Conservation (phyloP, 1,140 invertebrate species). For the Bombus polaris region DNA sequence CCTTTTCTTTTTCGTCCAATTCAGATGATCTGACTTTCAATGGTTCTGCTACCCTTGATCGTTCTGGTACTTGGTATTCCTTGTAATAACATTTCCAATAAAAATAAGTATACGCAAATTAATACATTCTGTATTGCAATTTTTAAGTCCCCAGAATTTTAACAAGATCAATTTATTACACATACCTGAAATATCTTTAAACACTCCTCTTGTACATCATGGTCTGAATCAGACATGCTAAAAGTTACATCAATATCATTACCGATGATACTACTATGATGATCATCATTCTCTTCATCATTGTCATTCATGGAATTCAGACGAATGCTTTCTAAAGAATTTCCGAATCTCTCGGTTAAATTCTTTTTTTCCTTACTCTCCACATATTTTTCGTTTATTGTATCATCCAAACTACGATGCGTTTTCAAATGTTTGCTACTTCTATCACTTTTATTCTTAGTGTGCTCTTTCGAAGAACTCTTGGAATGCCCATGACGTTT, state of each 20-base stretch:
- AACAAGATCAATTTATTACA: not conserved
- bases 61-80: conserved; percentile 79
- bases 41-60: conserved; percentile 67
- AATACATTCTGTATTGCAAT: not conserved
- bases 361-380: conserved; percentile 62
- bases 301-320: conserved; percentile 6
- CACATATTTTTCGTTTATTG: conserved; percentile 59
- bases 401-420: conserved; percentile 62
- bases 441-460: conserved; percentile 66
- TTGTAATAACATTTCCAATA: conserved; percentile 53
- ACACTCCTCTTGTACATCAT: conserved; percentile 88
- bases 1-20: conserved; percentile 53
- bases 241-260: conserved; percentile 49
- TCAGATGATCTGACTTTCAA: conserved; percentile 42
- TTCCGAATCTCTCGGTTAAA: conserved; percentile 57
- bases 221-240: conserved; percentile 81
- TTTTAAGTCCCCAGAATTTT: not conserved
- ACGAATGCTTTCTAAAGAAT: conserved; percentile 25
- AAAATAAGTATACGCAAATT: conserved; percentile 6
- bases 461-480: conserved; percentile 55
- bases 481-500: conserved; percentile 68
- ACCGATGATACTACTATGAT: not conserved
- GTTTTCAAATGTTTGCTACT: conserved; percentile 58
- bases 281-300: not conserved
- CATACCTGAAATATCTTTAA: conserved; percentile 88